phyloP scores from a whole-genome alignment of 1,140 invertebrate genomes.

The Panonychus citri region DNA sequence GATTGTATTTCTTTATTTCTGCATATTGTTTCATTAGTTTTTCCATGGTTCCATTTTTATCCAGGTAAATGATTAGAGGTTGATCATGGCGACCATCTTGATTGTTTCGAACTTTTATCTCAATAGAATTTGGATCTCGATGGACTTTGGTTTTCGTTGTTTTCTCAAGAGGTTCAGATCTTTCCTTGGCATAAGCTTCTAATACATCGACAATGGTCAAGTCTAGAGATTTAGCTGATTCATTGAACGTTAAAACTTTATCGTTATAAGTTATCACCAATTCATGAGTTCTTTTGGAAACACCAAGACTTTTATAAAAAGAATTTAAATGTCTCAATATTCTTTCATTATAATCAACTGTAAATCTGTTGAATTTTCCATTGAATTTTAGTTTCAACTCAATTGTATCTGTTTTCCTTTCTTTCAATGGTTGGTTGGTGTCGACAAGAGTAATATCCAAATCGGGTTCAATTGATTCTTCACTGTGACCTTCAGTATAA shows the following conservation, averaged over 20 bases:
- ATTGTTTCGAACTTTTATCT: background rate
- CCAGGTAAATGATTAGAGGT: background rate
- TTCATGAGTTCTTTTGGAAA: background rate
- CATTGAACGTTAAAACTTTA: background rate
- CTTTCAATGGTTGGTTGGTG: too few species aligned
- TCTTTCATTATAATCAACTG: background rate
- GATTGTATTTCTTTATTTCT: slow-evolving; percentile 6
- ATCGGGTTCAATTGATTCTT: too few species aligned
- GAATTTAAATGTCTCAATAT: background rate
- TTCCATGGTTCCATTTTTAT: background rate
- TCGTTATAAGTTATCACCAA: background rate
- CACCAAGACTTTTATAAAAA: background rate
- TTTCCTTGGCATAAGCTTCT: background rate
- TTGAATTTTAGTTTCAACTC: background rate
- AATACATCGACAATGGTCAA: background rate
- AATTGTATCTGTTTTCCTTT: background rate
- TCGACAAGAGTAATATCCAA: too few species aligned
- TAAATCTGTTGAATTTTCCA: background rate
- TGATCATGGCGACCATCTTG: background rate
- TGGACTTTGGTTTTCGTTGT: background rate
- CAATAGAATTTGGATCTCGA: background rate
- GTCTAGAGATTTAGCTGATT: background rate
- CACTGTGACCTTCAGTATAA: too few species aligned
- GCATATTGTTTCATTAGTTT: slow-evolving; percentile 17
- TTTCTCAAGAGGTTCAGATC: background rate